phyloP scores from a whole-genome alignment of 1,140 invertebrate species.

The Anastrepha ludens region DNA sequence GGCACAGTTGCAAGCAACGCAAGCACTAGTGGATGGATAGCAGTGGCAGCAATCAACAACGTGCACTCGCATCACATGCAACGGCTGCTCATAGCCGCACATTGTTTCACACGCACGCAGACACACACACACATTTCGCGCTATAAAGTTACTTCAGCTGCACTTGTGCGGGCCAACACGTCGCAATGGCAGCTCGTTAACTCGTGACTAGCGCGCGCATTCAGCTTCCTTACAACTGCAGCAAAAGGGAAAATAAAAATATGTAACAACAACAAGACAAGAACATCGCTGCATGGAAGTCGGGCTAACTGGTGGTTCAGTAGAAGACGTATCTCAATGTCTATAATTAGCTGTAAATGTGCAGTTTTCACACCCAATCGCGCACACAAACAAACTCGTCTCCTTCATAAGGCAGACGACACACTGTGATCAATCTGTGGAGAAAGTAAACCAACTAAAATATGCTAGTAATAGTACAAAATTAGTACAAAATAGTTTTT shows the following conservation, averaged over 20 bases:
- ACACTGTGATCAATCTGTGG: no score
- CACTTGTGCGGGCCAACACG: constrained; percentile 49
- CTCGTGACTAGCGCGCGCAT: constrained; percentile 8
- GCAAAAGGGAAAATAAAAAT: neutral
- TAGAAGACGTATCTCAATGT: constrained; percentile 32
- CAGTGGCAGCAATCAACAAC: neutral
- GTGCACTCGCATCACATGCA: constrained; percentile 19
- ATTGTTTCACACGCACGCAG: neutral
- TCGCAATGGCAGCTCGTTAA: constrained; percentile 48
- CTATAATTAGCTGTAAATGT: constrained; percentile 47
- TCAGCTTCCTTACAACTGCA: neutral
- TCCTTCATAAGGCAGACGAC: no score
- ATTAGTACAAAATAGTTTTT: no score
- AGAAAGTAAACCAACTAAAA: no score
- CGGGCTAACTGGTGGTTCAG: neutral
- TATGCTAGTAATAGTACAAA: no score
- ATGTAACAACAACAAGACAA: neutral
- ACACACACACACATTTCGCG: neutral
- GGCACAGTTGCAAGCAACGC: no score
- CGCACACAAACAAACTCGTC: neutral
- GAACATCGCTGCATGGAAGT: neutral
- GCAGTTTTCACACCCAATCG: constrained; percentile 34
- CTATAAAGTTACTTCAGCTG: constrained; percentile 16
- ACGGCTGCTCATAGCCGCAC: neutral
- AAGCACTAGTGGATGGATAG: neutral